These are phyloP conservation scores for Girardinichthys multiradiatus DNA, from an alignment of 2,113 vertebrate genomes.

Conservation along the genomic window DNA sequence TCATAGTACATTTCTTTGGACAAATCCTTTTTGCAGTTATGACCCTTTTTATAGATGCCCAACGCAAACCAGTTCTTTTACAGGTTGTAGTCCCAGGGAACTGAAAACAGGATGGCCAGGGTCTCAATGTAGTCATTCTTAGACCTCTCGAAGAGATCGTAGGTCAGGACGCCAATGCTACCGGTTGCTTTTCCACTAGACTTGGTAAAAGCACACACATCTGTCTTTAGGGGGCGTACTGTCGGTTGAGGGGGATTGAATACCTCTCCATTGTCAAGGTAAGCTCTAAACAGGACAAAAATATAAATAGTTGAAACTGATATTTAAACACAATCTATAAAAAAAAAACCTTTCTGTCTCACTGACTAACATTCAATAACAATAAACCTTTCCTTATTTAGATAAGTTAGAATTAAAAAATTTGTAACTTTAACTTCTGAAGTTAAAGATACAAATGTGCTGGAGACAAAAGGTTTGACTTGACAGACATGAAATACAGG, in stretches of 20 bases:
- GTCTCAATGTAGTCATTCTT: constrained; percentile 62
- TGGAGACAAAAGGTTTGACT: too few relatives aligned
- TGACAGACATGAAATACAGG: too few relatives aligned
- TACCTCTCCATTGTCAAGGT: constrained; percentile 71
- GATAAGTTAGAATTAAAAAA: not conserved
- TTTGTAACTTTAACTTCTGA: not conserved
- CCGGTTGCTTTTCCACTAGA: constrained; percentile 54
- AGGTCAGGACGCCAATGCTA: constrained; percentile 76
- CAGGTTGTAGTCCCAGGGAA: constrained; percentile 79
- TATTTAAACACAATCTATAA: not conserved
- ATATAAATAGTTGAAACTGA: not conserved
- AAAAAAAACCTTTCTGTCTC: not conserved
- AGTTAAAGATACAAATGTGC: too few relatives aligned
- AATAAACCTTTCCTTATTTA: not conserved
- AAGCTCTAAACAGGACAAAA: constrained; percentile 59
- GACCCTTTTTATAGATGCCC: constrained; percentile 69
- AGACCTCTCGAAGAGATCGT: constrained; percentile 72
- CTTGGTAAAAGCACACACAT: constrained; percentile 77
- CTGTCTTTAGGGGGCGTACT: constrained; percentile 68
- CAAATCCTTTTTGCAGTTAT: constrained; percentile 63
- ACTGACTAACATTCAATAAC: not conserved
- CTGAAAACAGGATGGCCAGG: constrained; percentile 76
- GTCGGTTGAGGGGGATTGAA: constrained; percentile 78
- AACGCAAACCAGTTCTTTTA: constrained; percentile 80
- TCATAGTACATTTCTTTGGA: constrained; percentile 80